Evolutionary conservation across 2,113 vertebrate genomes (phyloP), one percentile per base, ranked within the genome.

Genomic region (Opisthocomus hoazin): DNA sequence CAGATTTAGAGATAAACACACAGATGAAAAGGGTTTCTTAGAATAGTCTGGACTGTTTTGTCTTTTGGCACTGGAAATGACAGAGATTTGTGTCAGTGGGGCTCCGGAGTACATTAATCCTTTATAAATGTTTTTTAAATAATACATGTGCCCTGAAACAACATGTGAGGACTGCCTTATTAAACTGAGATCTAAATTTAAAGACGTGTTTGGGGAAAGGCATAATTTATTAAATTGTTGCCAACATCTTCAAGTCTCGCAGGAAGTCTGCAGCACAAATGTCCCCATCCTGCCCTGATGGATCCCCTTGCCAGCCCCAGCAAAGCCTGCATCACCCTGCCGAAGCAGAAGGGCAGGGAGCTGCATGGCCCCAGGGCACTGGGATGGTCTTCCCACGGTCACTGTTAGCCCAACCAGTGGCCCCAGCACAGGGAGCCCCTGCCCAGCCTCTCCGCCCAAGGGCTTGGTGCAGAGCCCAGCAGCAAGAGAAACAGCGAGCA

Each of bases 51-150:
- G 46, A 23, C 43, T 96, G 37, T 46, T 91, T 66, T 84, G 71
- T 91, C 78, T 96, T 88, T 93, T 90, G 88, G 93, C 78, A 65
- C 79, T 86, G 82, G 60, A 91, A 94, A 93, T 94, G 70, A 83
- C 54, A 80, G 87, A 76, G 71, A 88, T 94, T 88, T 90, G 79
- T 96, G 92, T 94, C 93, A 96, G 79, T 94, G 64, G 82, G 68
- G 46, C 89, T 96, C 91, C 7, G 1, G 66, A 95, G 95, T 95
- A 84, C 75, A 86, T 95, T 93, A 96, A 96, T 95, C 84, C 96
- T 96, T 94, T 94, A 94, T 95, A 96, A 95, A 96, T 88, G 78
- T 86, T 95, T 94, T 96, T 95, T 95, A 84, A 97, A 96, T 96
- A 94, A 97, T 95, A 50, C 75, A 96, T 95, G 60, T 94, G 75